Evolutionary conservation across 2,797 vertebrate genomes (phyloP).

Genomic region (Takifugu rubripes): DNA sequence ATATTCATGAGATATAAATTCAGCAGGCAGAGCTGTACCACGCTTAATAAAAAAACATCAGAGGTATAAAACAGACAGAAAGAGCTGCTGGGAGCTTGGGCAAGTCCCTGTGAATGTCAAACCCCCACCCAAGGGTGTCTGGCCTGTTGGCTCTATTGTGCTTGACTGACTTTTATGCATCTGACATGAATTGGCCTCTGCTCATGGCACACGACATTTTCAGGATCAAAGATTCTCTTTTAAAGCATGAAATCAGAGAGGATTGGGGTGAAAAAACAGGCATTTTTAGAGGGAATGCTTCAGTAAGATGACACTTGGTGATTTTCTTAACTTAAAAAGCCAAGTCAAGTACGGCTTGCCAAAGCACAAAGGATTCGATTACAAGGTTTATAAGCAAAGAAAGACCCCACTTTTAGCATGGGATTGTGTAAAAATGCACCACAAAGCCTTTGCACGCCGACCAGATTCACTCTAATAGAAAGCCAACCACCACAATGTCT

Average conservation of each 20-base stretch:
- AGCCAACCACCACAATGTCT: too few species aligned
- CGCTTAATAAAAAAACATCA: constrained; percentile 60
- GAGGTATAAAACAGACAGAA: constrained; percentile 55
- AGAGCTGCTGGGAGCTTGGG: constrained; percentile 32
- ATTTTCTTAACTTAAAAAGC: constrained; percentile 10
- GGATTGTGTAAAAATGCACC: too few species aligned
- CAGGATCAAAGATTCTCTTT: constrained; percentile 43
- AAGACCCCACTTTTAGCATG: too few species aligned
- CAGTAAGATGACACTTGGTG: background rate
- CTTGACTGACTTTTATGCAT: constrained; percentile 43
- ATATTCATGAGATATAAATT: constrained; percentile 70
- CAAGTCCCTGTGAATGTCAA: constrained; percentile 58
- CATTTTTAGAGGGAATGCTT: constrained; percentile 1
- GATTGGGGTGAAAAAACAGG: constrained; percentile 1
- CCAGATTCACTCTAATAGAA: too few species aligned
- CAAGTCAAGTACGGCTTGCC: constrained; percentile 1
- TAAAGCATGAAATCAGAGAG: constrained; percentile 28
- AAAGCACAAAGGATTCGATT: background rate
- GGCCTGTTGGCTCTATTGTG: constrained; percentile 52
- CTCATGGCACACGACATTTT: constrained; percentile 35
- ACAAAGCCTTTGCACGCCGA: too few species aligned
- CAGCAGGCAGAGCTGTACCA: constrained; percentile 29
- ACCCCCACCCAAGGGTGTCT: constrained; percentile 50
- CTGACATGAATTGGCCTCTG: constrained; percentile 44
- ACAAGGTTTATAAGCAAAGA: background rate